A percentile compares a stretch with the other conserved stretches of the same genome.
Evolutionary conservation across 2,888 invertebrate genomes (phyloP).

Genomic region (Drosophila mayaguana): DNA sequence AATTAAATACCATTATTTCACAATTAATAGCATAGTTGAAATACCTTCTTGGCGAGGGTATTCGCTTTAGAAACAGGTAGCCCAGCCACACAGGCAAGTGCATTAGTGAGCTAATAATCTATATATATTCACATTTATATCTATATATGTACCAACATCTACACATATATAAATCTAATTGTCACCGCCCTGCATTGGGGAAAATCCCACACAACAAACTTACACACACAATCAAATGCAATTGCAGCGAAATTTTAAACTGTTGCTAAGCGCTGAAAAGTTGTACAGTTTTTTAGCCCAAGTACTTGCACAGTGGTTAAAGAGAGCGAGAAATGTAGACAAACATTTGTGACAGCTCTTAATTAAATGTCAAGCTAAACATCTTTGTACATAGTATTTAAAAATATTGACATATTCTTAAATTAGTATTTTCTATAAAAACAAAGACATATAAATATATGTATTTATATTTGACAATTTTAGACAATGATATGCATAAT

Average conservation of each 20-base stretch:
- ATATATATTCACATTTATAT: conserved; percentile 19
- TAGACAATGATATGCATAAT: too few relatives aligned
- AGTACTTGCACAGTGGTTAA: conserved; percentile 55
- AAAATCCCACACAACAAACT: conserved; percentile 64
- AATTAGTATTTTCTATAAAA: not conserved
- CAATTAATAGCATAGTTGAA: not conserved
- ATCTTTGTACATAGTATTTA: not conserved
- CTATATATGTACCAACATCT: conserved; percentile 2
- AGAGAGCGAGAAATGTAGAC: not conserved
- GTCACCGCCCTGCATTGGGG: conserved; percentile 49
- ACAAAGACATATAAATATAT: not conserved
- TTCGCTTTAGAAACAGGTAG: conserved; percentile 35
- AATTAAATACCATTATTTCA: not conserved
- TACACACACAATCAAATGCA: conserved; percentile 28
- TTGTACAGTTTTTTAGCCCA: conserved; percentile 48
- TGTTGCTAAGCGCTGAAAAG: conserved; percentile 74
- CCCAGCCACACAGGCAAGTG: conserved; percentile 35
- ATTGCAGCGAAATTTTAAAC: conserved; percentile 47
- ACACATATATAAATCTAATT: conserved; percentile 23
- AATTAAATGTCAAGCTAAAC: conserved; percentile 5
- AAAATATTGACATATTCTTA: not conserved
- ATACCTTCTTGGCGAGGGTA: not conserved
- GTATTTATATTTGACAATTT: not conserved
- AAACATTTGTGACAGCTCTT: conserved; percentile 6
- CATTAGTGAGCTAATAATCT: conserved; percentile 66